Percentiles rank a stretch among this genome's conserved stretches.
phyloP scores from a whole-genome alignment of 2,113 vertebrate genomes.

The Varanus komodoensis region DNA sequence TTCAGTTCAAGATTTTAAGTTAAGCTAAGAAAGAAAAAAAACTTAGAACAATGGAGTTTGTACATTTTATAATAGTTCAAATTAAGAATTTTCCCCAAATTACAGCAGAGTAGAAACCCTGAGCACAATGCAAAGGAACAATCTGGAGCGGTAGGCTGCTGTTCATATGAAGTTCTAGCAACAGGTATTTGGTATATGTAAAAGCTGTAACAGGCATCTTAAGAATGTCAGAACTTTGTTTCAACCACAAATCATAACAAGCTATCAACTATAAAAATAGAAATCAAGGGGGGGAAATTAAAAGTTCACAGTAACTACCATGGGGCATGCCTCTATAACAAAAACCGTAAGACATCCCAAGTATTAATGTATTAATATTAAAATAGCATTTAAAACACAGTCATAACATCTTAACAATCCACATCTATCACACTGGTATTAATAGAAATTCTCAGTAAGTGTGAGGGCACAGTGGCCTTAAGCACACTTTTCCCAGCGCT shows the following conservation, averaged over 20 bases:
- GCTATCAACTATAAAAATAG: neutral
- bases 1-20: neutral
- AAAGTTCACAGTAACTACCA: neutral
- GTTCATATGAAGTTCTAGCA: neutral
- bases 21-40: neutral
- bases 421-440: neutral
- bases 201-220: neutral
- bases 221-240: neutral
- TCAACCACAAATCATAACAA: neutral
- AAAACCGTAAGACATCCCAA: neutral
- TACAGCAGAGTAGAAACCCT: slow-evolving; percentile 32
- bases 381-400: no score
- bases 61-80: neutral
- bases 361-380: no score
- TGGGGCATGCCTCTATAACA: neutral
- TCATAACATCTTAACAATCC: neutral
- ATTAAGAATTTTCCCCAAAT: slow-evolving; percentile 1
- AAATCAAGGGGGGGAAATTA: neutral
- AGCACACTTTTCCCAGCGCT: neutral
- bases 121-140: neutral
- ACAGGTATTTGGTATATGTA: neutral
- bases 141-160: neutral
- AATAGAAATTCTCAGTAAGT: neutral
- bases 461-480: neutral
- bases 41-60: neutral